phyloP scores from a whole-genome alignment of 2,888 invertebrate species.

The Dorcus hopei region DNA sequence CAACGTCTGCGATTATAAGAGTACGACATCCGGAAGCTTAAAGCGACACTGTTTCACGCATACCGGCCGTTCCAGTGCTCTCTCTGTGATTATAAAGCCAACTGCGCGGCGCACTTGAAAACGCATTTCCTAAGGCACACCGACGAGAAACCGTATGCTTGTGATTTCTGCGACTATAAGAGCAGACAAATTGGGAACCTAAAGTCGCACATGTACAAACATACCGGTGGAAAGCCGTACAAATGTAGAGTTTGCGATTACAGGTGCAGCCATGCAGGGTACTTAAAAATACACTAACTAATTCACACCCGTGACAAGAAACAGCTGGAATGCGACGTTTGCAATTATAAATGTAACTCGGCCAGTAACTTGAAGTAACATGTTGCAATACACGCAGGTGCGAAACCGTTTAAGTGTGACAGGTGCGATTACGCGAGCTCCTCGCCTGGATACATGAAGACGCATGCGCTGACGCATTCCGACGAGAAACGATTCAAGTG shows the following conservation, averaged over 20 bases:
- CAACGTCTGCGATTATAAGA: too few relatives aligned
- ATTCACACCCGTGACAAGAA: too few relatives aligned
- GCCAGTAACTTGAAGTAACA: too few relatives aligned
- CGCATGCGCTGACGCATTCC: constrained; percentile 61
- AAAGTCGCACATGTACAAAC: constrained; percentile 1
- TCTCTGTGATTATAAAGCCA: too few relatives aligned
- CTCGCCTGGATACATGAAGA: constrained; percentile 20
- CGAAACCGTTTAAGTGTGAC: constrained; percentile 60
- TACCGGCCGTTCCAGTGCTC: not conserved
- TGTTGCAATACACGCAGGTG: constrained; percentile 55
- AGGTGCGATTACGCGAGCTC: constrained; percentile 62
- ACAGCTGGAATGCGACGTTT: too few relatives aligned
- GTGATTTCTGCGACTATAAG: too few relatives aligned
- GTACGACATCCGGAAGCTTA: not conserved
- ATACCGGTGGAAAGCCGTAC: constrained; percentile 23
- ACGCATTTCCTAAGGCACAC: too few relatives aligned
- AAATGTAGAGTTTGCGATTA: not conserved
- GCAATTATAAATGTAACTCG: too few relatives aligned
- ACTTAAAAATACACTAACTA: constrained; percentile 57
- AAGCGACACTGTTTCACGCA: constrained; percentile 8
- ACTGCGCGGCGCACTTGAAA: too few relatives aligned
- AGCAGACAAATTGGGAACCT: not conserved
- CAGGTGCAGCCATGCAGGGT: constrained; percentile 22
- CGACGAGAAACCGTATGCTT: too few relatives aligned
- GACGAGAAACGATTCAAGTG: too few relatives aligned